A percentile compares a stretch with the other conserved stretches of the same genome.
Conservation (phyloP, 2,113 vertebrate species). For the Caranx melampygus region DNA sequence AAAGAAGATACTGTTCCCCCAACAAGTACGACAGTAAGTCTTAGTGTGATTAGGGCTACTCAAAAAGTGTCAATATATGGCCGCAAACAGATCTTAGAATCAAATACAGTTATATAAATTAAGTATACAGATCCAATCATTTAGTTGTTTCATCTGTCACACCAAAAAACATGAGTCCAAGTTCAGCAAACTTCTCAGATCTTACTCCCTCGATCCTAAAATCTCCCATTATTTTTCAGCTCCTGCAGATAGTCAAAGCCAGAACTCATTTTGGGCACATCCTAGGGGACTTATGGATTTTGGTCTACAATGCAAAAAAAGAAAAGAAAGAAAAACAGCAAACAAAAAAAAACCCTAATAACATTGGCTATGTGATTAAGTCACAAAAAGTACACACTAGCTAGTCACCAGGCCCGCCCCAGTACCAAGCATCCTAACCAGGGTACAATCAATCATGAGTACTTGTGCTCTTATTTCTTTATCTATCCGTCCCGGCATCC, state of each 20-base stretch:
- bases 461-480: constrained; percentile 49
- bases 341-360: not conserved
- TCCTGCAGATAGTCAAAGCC: too few relatives aligned
- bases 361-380: constrained; percentile 2
- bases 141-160: not conserved
- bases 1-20: too few relatives aligned
- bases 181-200: too few relatives aligned
- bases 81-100: not conserved
- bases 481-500: constrained; percentile 51
- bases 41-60: too few relatives aligned
- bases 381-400: constrained; percentile 34
- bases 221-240: too few relatives aligned
- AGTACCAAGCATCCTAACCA: constrained; percentile 22
- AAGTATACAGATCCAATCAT: not conserved
- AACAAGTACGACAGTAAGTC: too few relatives aligned
- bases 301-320: too few relatives aligned
- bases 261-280: constrained; percentile 6
- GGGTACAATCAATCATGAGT: constrained; percentile 65
- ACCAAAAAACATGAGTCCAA: too few relatives aligned
- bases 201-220: too few relatives aligned
- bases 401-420: constrained; percentile 18
- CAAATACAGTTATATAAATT: not conserved
- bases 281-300: not conserved
- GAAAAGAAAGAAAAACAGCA: too few relatives aligned
- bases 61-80: too few relatives aligned